Evolutionary conservation across 2,888 invertebrate species (phyloP).

Genomic region (Buathra laborator): DNA sequence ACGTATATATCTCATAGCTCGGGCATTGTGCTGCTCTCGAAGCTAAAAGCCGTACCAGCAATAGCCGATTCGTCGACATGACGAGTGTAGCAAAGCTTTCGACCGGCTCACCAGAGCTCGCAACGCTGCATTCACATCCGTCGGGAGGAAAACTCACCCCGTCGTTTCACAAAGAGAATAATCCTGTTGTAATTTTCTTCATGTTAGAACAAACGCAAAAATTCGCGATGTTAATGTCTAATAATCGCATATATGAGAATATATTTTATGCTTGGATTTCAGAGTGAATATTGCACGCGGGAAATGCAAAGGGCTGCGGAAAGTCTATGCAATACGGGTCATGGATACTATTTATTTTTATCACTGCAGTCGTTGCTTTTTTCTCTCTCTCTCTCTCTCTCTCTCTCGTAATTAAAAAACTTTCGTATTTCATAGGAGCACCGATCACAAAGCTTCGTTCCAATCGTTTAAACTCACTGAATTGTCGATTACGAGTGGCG

Average conservation of each 20-base stretch:
- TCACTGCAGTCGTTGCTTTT: not conserved
- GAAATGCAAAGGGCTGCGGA: not conserved
- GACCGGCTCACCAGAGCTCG: conserved; percentile 19
- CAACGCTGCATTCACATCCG: conserved; percentile 4
- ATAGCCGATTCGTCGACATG: conserved; percentile 21
- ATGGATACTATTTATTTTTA: not conserved
- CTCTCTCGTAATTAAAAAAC: too few species aligned
- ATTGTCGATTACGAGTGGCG: too few species aligned
- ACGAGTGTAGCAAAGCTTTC: not conserved
- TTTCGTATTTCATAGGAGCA: too few species aligned
- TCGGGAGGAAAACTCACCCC: not conserved
- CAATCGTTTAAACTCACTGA: too few species aligned
- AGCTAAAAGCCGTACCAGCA: conserved; percentile 3
- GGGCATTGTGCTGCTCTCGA: not conserved
- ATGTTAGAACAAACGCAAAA: not conserved
- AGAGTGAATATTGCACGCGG: not conserved
- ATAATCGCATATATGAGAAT: not conserved
- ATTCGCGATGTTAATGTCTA: not conserved
- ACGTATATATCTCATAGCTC: too few species aligned
- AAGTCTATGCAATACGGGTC: not conserved
- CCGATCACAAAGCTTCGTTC: too few species aligned
- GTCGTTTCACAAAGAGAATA: conserved; percentile 35
- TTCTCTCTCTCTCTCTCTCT: not conserved
- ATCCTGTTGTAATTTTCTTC: conserved; percentile 13
- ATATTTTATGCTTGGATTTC: not conserved